Evolutionary conservation across 2,797 vertebrate species (phyloP).

Genomic region (Anabas testudineus): DNA sequence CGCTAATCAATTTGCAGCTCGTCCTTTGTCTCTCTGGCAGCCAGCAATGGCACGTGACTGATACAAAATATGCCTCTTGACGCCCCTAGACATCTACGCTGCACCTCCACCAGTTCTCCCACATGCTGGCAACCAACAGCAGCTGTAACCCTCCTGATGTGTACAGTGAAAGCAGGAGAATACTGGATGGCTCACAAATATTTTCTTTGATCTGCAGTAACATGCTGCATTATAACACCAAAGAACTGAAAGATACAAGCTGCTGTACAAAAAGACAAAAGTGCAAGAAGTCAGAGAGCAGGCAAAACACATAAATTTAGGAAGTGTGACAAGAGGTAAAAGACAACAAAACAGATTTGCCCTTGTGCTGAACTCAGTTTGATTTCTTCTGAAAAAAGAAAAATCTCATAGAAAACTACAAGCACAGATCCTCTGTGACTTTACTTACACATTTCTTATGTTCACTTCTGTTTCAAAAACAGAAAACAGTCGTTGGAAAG

Average conservation of each 20-base stretch:
- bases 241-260: constrained; percentile 10
- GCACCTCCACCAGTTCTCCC: constrained; percentile 35
- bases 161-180: constrained; percentile 17
- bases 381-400: no score
- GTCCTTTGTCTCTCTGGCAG: constrained; percentile 36
- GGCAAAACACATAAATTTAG: neutral
- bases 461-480: neutral
- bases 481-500: neutral
- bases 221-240: neutral
- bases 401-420: no score
- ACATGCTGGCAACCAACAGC: constrained; percentile 25
- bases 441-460: neutral
- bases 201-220: constrained; percentile 16
- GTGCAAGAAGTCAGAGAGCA: constrained; percentile 25
- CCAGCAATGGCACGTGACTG: constrained; percentile 40
- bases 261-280: constrained; percentile 2
- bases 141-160: constrained; percentile 37
- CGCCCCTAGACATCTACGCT: constrained; percentile 40
- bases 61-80: constrained; percentile 45
- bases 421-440: no score
- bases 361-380: no score
- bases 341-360: no score
- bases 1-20: constrained; percentile 10
- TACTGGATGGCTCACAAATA: constrained; percentile 16
- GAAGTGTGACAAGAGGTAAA: no score